phyloP scores from a whole-genome alignment of 2,797 vertebrate genomes.

The Coregonus ussuriensis region DNA sequence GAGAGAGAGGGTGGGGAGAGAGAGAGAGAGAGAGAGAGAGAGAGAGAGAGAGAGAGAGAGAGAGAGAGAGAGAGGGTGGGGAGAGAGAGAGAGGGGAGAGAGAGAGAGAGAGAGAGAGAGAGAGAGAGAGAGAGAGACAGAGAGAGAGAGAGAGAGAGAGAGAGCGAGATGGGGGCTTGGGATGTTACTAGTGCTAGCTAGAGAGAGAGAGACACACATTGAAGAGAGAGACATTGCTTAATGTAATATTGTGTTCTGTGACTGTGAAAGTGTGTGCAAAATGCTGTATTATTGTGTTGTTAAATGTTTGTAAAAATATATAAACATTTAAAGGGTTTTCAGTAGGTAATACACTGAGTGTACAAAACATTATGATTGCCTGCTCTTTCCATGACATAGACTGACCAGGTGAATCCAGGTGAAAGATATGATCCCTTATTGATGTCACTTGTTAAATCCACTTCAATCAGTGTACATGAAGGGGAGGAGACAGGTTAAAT shows the following conservation, averaged over 20 bases:
- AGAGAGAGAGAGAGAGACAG: background rate
- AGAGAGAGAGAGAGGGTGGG: conserved; percentile 30
- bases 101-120: conserved; percentile 17
- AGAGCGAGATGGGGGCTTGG: background rate
- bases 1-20: background rate
- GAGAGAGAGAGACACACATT: background rate
- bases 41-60: conserved; percentile 39
- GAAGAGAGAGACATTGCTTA: conserved; percentile 7
- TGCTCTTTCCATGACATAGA: no score
- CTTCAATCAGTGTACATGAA: no score
- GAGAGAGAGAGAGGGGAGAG: conserved; percentile 18
- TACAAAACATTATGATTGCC: no score
- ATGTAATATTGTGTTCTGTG: conserved; percentile 40
- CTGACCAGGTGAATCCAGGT: no score
- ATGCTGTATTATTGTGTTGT: conserved; percentile 17
- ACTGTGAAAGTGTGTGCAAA: conserved; percentile 51
- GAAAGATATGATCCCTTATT: no score
- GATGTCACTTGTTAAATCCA: no score
- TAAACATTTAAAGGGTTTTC: background rate
- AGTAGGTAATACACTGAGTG: no score
- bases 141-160: background rate
- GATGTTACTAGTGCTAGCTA: background rate
- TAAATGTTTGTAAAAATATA: background rate
- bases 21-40: conserved; percentile 26
- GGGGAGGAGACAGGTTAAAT: no score